A percentile compares a stretch with the other conserved stretches of the same genome.
These are phyloP conservation scores for Saccostrea cuccullata DNA, from an alignment of 1,140 invertebrate species.

Conservation along the genomic window DNA sequence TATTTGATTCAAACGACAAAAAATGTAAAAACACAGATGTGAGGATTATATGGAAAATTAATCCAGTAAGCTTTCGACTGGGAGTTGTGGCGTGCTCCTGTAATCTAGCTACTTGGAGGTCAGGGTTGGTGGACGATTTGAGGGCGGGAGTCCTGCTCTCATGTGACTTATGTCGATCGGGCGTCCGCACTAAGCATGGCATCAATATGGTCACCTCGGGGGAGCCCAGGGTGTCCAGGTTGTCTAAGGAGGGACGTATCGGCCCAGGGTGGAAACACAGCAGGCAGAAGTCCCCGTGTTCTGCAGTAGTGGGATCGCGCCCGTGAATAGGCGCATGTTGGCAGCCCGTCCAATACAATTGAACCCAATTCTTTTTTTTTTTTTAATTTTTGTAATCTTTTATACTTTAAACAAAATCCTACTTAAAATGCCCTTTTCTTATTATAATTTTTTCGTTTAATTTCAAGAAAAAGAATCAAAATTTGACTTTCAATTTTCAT, in stretches of 20 bases:
- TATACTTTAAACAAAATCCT: too few relatives aligned
- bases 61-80: slow-evolving; percentile 50
- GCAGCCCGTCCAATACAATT: slow-evolving; percentile 91
- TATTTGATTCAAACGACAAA: too few relatives aligned
- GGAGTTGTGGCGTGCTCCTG: slow-evolving; percentile 85
- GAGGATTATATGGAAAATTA: too few relatives aligned
- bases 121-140: slow-evolving; percentile 86
- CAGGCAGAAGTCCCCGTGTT: slow-evolving; percentile 97
- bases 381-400: too few relatives aligned
- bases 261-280: slow-evolving; percentile 97
- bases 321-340: slow-evolving; percentile 91
- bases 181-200: slow-evolving; percentile 82
- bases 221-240: slow-evolving; percentile 91
- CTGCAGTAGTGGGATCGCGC: slow-evolving; percentile 98
- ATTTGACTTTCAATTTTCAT: too few relatives aligned
- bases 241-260: slow-evolving; percentile 90
- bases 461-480: too few relatives aligned
- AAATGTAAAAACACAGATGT: too few relatives aligned
- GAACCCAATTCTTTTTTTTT: slow-evolving; percentile 87
- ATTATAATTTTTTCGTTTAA: too few relatives aligned
- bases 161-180: slow-evolving; percentile 80
- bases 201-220: slow-evolving; percentile 78
- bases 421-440: too few relatives aligned
- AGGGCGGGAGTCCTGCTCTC: slow-evolving; percentile 84
- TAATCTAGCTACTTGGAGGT: slow-evolving; percentile 95